Conservation (phyloP, 1,140 invertebrate genomes). For the Zophobas morio region DNA sequence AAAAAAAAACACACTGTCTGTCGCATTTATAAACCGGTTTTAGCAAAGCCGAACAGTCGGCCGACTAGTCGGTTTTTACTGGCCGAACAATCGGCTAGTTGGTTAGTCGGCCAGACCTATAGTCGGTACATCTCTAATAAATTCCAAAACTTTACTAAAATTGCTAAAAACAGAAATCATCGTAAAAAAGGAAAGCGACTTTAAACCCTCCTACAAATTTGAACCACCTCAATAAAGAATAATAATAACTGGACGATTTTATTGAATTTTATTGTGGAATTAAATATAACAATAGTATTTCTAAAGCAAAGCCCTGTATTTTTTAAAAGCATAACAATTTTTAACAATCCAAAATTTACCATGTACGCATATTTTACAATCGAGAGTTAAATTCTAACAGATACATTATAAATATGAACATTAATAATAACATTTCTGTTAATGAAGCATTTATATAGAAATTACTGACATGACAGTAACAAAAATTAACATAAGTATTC, state of each 20-base stretch:
- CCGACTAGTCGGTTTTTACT: no score
- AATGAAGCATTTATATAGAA: conserved; percentile 51
- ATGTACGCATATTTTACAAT: conserved; percentile 34
- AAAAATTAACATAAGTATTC: conserved; percentile 44
- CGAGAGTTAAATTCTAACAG: conserved; percentile 53
- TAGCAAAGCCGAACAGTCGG: no score
- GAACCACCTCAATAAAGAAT: background rate
- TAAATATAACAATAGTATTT: conserved; percentile 49
- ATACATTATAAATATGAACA: conserved; percentile 52
- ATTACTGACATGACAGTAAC: conserved; percentile 46
- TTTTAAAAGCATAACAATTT: conserved; percentile 57
- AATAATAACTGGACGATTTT: background rate
- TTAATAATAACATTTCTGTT: conserved; percentile 55
- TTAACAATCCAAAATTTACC: conserved; percentile 58
- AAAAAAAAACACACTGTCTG: no score
- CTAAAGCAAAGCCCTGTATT: conserved; percentile 58
- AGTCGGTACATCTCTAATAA: no score
- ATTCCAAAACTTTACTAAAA: no score
- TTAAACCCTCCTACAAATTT: no score
- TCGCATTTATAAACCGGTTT: no score
- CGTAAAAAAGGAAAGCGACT: no score
- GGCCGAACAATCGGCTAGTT: no score
- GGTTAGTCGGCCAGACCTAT: no score
- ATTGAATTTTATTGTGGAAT: conserved; percentile 27
- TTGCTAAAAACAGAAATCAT: no score